These are phyloP conservation scores for Linnaemya tessellans DNA, from an alignment of 2,888 invertebrate species.

Conservation along the genomic window DNA sequence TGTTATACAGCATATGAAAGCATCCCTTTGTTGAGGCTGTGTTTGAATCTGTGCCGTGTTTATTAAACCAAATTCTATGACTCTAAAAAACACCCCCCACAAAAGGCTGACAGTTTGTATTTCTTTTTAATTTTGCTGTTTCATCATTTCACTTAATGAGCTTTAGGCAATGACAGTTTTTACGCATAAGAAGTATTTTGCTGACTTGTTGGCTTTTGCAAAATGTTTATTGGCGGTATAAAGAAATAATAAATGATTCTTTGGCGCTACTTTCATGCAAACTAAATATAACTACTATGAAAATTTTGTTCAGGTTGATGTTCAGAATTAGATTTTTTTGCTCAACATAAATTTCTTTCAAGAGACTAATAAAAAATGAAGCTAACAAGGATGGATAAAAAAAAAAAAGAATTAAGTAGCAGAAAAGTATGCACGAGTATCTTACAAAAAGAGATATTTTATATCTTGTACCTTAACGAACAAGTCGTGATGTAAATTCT, in stretches of 20 bases:
- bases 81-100: too few relatives aligned
- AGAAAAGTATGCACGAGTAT: conserved; percentile 44
- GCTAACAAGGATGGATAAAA: conserved; percentile 31
- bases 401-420: conserved; percentile 41
- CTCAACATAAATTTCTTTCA: conserved; percentile 53
- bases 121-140: neutral
- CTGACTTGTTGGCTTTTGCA: conserved; percentile 15
- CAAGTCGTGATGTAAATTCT: conserved; percentile 83
- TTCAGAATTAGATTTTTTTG: neutral
- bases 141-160: conserved; percentile 31
- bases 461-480: conserved; percentile 81
- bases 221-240: neutral
- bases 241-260: conserved; percentile 31
- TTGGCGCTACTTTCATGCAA: conserved; percentile 56
- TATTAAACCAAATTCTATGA: too few relatives aligned
- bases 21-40: too few relatives aligned
- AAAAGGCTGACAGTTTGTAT: neutral
- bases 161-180: conserved; percentile 20
- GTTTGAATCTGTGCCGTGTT: too few relatives aligned
- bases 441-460: conserved; percentile 54
- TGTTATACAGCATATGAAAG: too few relatives aligned
- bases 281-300: conserved; percentile 40
- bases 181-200: conserved; percentile 12
- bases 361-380: conserved; percentile 51
- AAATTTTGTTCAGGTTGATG: conserved; percentile 13